Base-by-base conservation (phyloP, 2,888 invertebrate species). In the Leptinotarsa rubiginosa region DNA sequence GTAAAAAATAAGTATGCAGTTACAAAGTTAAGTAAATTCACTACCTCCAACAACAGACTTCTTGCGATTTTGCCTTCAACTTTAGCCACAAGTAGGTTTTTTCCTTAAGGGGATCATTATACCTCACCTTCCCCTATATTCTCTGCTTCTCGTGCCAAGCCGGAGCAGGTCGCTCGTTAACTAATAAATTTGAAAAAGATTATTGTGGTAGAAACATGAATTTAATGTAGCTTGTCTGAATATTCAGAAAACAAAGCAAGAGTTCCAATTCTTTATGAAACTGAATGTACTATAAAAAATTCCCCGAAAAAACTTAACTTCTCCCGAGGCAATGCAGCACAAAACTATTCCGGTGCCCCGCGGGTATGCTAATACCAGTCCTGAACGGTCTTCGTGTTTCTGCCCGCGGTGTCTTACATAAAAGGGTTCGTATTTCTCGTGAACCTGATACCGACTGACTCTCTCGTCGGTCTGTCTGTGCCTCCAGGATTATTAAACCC, bases 341-440 rank as follows among this genome's bases (percentile, higher is more conserved):
- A 31, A 18, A 62, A 41, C 62, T 62, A 62, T 62, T 25, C 62
- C 41, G 62, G 41, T 10, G 62, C 41, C 62, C 62, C 12, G 5
- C 62, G 62, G 62, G 62, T 41, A 41, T 62, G 62, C 62, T 62
- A 62, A 62, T 62, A 62, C 62, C 62, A 62, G 62, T 62, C 62
- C 62, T 62, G 62, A 69, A 73, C 66, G 65, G 73, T 76, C 76
- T 77, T 77, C 77, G 75, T 80, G 83, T 84, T 84, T 84, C 80
- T 82, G 83, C 83, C 83, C 79, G 80, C 77, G 74, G 78, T 72
- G 77, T 80, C 79, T 82, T 81, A 82, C 81, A 83, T 82, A 84
- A 84, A 84, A 84, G 84, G 84, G 85, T 84, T 84, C 83, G 83
- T 81, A 83, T 84, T 84, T 83, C 83, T 81, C 80, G 82, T 81